Base-by-base conservation (phyloP, 2,797 vertebrate species). In the Rhyacichthys aspro region DNA sequence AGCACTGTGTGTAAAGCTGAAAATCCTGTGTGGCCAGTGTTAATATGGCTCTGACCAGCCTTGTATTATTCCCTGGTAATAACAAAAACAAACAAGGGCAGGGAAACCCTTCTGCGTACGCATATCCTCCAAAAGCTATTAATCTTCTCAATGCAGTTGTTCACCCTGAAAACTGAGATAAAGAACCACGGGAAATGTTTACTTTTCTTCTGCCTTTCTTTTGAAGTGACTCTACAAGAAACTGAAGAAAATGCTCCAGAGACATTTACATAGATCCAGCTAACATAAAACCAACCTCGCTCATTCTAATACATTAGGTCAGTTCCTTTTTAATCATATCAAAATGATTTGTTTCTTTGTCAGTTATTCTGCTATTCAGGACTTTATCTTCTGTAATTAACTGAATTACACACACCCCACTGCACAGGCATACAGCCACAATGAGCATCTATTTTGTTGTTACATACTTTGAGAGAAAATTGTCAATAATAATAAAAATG, bases 111-210 rank as follows among this genome's bases (percentile, higher is more conserved):
- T 81, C 84, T 81, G 90, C 50, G 81, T 75, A 65, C 78, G 82
- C 85, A 88, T 83, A 88, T 90, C 86, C 84, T 86, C 85, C 84
- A 74, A 91, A 88, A 86, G 81, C 88, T 86, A 92, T 91, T 90
- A 86, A 91, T 91, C 91, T 90, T 83, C 79, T 85, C 84, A 79
- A 75, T 88, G 88, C 79, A 86, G 88, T 85, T 88, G 86, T 89
- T 91, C 87, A 87, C 86, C 88, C 86, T 90, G 90, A 91, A 91
- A 89, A 89, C 83, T 81, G 72, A 90, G 88, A 92, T 92, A 91
- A 91, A 88, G 87, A 90, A 84, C 82, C 82, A 57, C 82, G 86
- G 89, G 87, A 91, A 88, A 89, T 90, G 88, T 92, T 90, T 82
- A 91, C 89, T 92, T 90, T 90, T 83, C 83, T 86, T 43, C 58